Conservation (phyloP, 1,140 invertebrate genomes). For the Lanistes nyassanus region DNA sequence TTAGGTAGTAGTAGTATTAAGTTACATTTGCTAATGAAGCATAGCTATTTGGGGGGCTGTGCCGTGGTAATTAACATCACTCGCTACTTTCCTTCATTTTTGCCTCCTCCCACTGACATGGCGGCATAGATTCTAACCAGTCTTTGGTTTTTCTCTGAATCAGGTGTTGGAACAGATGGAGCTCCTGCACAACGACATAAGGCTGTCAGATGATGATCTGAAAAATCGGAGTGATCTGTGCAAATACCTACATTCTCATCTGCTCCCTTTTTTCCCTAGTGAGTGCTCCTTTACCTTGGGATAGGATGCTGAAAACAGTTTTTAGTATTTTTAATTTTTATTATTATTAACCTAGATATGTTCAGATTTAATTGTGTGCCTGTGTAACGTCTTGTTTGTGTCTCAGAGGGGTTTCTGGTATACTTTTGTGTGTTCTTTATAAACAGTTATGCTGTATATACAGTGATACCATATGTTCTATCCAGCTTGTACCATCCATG, state of each 20-base stretch:
- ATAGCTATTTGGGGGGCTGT: no score
- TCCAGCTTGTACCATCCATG: conserved; percentile 54
- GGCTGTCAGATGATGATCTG: conserved; percentile 43
- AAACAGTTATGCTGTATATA: neutral
- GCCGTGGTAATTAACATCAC: no score
- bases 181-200: conserved; percentile 35
- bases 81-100: no score
- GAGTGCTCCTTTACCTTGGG: conserved; percentile 9
- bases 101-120: no score
- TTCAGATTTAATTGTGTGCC: neutral
- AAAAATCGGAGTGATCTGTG: conserved; percentile 16
- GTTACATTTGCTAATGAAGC: no score
- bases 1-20: no score
- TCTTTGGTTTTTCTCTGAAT: neutral
- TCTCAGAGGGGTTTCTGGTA: no score
- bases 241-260: neutral
- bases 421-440: neutral
- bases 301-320: no score
- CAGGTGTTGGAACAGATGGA: conserved; percentile 50
- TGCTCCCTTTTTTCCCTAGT: conserved; percentile 49
- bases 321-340: neutral
- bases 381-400: no score
- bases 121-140: no score
- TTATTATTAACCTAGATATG: neutral
- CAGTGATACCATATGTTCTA: no score